A percentile compares a stretch with the other conserved stretches of the same genome.
Evolutionary conservation across 2,113 vertebrate species (phyloP).

Genomic region (Galeopterus variegatus): DNA sequence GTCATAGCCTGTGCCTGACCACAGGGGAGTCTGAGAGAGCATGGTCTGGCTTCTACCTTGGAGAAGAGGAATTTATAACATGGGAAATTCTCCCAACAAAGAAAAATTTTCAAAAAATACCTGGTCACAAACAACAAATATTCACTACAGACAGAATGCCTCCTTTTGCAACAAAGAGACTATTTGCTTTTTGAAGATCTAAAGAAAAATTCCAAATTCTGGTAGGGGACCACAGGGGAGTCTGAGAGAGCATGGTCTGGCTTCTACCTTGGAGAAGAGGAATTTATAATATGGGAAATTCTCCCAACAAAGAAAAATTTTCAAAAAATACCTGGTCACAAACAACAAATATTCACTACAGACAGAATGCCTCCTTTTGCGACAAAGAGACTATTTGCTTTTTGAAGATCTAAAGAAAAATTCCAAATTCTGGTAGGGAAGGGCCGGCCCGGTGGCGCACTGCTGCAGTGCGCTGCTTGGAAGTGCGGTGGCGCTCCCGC

Average conservation of each 20-base stretch:
- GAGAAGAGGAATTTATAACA: neutral
- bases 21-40: neutral
- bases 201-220: neutral
- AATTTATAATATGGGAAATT: neutral
- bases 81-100: neutral
- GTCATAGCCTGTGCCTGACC: neutral
- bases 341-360: neutral
- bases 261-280: neutral
- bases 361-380: neutral
- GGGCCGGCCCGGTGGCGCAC: no score
- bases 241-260: neutral
- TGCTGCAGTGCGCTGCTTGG: no score
- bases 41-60: neutral
- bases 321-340: neutral
- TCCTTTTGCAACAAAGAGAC: neutral
- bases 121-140: neutral
- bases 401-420: neutral
- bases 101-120: neutral
- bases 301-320: neutral
- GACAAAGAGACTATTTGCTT: neutral
- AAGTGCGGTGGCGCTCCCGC: no score
- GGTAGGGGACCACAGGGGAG: no score
- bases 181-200: conserved; percentile 19
- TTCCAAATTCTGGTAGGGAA: neutral
- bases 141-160: neutral